Conservation (phyloP, 2,113 vertebrate species). For the Chaenogobius annularis region DNA sequence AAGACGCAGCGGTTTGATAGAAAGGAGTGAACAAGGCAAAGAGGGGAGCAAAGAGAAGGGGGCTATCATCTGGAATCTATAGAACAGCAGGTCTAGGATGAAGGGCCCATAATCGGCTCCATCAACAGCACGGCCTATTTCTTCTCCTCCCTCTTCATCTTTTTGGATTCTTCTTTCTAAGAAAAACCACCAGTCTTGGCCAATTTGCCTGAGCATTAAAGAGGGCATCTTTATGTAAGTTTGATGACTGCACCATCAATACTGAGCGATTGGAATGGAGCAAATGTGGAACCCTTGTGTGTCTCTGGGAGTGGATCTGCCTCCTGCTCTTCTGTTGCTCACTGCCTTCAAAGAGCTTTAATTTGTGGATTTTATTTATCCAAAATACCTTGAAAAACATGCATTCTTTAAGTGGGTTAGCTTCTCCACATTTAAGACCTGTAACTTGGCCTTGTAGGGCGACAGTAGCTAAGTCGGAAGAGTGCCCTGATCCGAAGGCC, state of each 20-base stretch:
- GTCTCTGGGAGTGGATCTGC: conserved; percentile 9
- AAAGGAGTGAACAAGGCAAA: conserved; percentile 24
- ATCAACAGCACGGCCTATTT: conserved; percentile 61
- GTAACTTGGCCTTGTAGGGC: no score
- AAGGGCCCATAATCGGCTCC: conserved; percentile 64
- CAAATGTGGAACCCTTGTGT: conserved; percentile 25
- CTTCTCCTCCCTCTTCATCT: conserved; percentile 43
- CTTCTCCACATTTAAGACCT: no score
- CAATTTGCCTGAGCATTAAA: conserved; percentile 57
- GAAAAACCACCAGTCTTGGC: conserved; percentile 41
- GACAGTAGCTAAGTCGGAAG: no score
- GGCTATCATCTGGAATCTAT: conserved; percentile 74
- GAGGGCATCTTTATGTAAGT: conserved; percentile 43
- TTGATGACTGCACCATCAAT: conserved; percentile 44
- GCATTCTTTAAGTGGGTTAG: no score
- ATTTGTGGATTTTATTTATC: no score
- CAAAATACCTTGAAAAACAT: no score
- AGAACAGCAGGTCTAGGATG: conserved; percentile 40
- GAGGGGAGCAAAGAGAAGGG: conserved; percentile 23
- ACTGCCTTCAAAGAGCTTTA: background rate
- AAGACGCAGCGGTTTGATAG: no score
- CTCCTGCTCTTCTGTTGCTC: conserved; percentile 4
- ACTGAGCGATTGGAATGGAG: conserved; percentile 26
- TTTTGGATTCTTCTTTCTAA: conserved; percentile 24
- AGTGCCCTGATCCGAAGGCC: no score